Percentiles rank a stretch among this genome's conserved stretches.
Conservation (phyloP, 2,113 vertebrate species). For the Plotosus lineatus region DNA sequence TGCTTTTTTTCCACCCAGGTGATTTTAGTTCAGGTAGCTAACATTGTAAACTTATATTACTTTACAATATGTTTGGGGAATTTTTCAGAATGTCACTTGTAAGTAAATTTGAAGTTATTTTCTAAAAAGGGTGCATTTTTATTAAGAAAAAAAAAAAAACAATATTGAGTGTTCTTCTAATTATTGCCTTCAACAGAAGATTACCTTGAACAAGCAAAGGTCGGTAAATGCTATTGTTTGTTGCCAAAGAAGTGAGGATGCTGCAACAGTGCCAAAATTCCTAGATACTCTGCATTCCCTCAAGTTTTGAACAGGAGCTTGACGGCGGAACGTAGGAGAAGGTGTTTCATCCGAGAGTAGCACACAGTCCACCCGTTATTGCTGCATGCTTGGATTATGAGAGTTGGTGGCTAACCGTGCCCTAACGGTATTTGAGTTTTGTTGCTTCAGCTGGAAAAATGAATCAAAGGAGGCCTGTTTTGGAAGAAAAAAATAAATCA, state of each 20-base stretch:
- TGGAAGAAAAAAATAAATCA: constrained; percentile 46
- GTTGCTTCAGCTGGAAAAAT: constrained; percentile 56
- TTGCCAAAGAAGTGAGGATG: constrained; percentile 42
- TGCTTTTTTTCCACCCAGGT: not conserved
- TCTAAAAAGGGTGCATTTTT: not conserved
- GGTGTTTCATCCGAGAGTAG: constrained; percentile 42
- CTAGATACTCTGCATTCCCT: constrained; percentile 49
- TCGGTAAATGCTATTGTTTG: constrained; percentile 39
- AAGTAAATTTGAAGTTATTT: not conserved
- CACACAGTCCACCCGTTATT: constrained; percentile 36
- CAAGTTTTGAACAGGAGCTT: constrained; percentile 45
- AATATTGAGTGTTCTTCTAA: not conserved
- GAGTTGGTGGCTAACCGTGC: constrained; percentile 16
- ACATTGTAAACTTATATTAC: too few species aligned
- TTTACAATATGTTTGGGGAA: not conserved
- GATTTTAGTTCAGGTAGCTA: not conserved
- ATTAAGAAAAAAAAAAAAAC: not conserved
- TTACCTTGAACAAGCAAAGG: constrained; percentile 10
- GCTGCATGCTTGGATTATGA: constrained; percentile 50
- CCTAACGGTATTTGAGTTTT: not conserved
- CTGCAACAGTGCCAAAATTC: constrained; percentile 38
- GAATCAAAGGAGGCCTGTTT: constrained; percentile 63
- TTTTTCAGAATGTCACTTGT: not conserved
- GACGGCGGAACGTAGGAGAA: constrained; percentile 44
- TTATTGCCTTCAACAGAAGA: not conserved